Percentiles rank a stretch among this genome's conserved stretches.
These are phyloP conservation scores for Drosophila leontia DNA, from an alignment of 1,140 invertebrate species.

Conservation along the genomic window DNA sequence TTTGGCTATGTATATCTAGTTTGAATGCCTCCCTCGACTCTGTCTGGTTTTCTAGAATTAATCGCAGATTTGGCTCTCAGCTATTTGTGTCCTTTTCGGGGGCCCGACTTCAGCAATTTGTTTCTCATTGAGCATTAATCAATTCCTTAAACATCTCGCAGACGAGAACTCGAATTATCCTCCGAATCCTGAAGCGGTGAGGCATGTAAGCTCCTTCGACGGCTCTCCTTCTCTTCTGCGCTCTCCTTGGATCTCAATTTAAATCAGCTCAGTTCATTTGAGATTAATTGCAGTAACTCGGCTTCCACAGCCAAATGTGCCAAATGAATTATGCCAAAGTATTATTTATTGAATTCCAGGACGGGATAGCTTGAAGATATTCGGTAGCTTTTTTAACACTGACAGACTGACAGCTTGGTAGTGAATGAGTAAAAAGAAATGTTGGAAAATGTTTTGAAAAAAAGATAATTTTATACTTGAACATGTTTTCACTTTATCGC, in stretches of 20 bases:
- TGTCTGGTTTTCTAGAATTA: conserved; percentile 27
- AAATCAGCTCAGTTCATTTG: conserved; percentile 64
- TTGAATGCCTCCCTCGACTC: conserved; percentile 14
- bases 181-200: conserved; percentile 44
- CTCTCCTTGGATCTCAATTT: conserved; percentile 13
- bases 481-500: background rate
- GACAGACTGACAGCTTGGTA: no score
- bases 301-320: conserved; percentile 20
- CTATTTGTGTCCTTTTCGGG: conserved; percentile 3
- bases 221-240: background rate
- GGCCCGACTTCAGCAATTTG: conserved; percentile 7
- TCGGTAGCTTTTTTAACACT: background rate
- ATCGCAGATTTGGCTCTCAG: conserved; percentile 25
- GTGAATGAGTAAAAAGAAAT: no score
- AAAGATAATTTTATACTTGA: background rate
- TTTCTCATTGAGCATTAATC: conserved; percentile 62
- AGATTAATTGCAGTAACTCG: conserved; percentile 67
- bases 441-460: background rate
- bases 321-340: conserved; percentile 57
- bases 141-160: conserved; percentile 49
- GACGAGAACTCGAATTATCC: conserved; percentile 18
- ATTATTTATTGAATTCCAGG: conserved; percentile 59
- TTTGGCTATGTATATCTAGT: conserved; percentile 12
- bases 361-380: background rate
- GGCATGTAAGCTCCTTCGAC: conserved; percentile 58